Evolutionary conservation across 2,797 vertebrate species (phyloP).

Genomic region (Garrulus glandarius): DNA sequence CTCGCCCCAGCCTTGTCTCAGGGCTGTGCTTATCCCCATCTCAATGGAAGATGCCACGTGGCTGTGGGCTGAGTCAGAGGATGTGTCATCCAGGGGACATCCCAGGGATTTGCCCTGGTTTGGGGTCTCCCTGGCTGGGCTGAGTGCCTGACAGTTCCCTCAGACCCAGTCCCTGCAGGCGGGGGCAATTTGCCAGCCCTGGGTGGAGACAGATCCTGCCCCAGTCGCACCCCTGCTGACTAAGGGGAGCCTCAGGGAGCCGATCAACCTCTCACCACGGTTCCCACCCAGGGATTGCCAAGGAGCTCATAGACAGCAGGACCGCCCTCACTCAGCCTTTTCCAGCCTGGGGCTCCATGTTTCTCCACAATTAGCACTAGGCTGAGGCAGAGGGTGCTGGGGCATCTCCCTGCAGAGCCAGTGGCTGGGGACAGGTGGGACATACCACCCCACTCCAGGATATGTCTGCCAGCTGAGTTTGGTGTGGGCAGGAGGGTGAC

Average conservation of each 20-base stretch:
- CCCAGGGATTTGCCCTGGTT: neutral
- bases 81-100: neutral
- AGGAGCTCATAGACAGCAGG: fast-evolving
- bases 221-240: neutral
- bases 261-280: neutral
- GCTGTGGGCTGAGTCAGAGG: neutral
- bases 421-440: neutral
- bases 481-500: neutral
- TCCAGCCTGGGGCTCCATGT: neutral
- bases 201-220: neutral
- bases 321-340: neutral
- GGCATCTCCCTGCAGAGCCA: neutral
- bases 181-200: neutral
- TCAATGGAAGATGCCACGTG: fast-evolving
- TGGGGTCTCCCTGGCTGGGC: neutral
- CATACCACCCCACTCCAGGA: fast-evolving
- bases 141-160: neutral
- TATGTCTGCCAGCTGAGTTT: neutral
- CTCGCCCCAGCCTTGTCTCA: fast-evolving
- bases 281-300: neutral
- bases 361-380: neutral
- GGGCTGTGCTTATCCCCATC: neutral
- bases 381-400: fast-evolving
- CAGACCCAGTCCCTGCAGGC: neutral
- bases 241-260: neutral